Evolutionary conservation across 1,140 invertebrate species (phyloP).

Genomic region (Drosophila serrata): DNA sequence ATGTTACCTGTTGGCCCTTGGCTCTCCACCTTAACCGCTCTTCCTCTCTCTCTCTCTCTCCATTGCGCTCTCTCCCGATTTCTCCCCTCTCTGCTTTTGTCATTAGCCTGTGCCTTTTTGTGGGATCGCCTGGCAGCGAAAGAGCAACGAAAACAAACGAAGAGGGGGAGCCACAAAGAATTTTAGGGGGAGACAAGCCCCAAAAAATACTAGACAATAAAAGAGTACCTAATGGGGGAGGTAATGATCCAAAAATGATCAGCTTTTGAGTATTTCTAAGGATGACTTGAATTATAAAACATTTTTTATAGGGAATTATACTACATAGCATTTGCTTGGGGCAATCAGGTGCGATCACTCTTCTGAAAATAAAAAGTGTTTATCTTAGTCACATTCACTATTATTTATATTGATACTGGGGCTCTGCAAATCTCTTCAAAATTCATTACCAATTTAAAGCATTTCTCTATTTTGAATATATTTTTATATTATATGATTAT

Average conservation of each 20-base stretch:
- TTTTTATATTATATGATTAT: too few species aligned
- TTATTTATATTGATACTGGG: too few species aligned
- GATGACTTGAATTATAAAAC: not conserved
- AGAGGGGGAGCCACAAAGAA: not conserved
- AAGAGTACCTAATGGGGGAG: not conserved
- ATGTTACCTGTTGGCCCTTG: constrained; percentile 38
- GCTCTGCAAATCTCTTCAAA: too few species aligned
- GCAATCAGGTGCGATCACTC: not conserved
- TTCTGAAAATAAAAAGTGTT: not conserved
- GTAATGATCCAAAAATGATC: constrained; percentile 1
- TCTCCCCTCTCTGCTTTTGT: constrained; percentile 2
- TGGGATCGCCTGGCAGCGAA: constrained; percentile 42
- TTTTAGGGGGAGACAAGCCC: not conserved
- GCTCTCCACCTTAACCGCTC: constrained; percentile 31
- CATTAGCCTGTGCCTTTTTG: constrained; percentile 44
- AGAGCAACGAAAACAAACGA: constrained; percentile 43
- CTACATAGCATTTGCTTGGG: not conserved
- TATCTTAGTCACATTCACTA: too few species aligned
- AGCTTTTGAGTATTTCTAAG: not conserved
- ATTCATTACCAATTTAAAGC: not conserved
- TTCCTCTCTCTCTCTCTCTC: not conserved
- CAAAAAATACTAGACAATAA: not conserved
- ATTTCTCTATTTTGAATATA: too few species aligned
- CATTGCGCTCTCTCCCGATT: not conserved
- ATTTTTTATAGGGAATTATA: not conserved